Evolutionary conservation across 2,113 vertebrate species (phyloP).

Genomic region (Engraulis encrasicolus): DNA sequence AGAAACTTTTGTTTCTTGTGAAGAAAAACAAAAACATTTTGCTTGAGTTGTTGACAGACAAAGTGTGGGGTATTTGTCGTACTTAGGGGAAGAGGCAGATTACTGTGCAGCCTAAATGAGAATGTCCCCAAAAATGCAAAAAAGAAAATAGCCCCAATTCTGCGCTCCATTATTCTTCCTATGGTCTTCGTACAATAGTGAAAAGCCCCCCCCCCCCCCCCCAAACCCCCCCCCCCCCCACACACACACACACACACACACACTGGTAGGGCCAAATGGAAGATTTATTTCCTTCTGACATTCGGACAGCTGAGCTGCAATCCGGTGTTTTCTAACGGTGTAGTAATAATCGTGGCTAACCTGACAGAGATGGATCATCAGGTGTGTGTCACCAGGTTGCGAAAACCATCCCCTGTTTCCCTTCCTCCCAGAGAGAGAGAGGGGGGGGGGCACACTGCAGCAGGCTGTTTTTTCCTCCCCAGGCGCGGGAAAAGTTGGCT

Average conservation of each 20-base stretch:
- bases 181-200: neutral
- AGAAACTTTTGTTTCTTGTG: neutral
- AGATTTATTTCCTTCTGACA: conserved; percentile 7
- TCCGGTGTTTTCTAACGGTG: conserved; percentile 12
- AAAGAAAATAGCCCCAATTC: neutral
- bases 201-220: neutral
- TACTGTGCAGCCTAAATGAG: neutral
- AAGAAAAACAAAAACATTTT: neutral
- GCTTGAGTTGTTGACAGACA: neutral
- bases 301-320: conserved; percentile 9
- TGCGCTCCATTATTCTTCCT: neutral
- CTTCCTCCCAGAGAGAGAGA: neutral
- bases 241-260: too few species aligned
- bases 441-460: too few species aligned
- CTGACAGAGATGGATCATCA: conserved; percentile 7
- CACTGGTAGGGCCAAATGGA: neutral
- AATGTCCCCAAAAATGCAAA: neutral
- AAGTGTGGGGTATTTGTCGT: conserved; percentile 4
- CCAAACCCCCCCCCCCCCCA: neutral
- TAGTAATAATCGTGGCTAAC: neutral
- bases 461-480: neutral
- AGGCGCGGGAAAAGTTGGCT: neutral
- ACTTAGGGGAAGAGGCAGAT: neutral
- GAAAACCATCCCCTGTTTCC: neutral
- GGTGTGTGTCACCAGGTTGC: neutral